These are phyloP conservation scores for Nipponia nippon DNA, from an alignment of 2,113 vertebrate species.

Conservation along the genomic window DNA sequence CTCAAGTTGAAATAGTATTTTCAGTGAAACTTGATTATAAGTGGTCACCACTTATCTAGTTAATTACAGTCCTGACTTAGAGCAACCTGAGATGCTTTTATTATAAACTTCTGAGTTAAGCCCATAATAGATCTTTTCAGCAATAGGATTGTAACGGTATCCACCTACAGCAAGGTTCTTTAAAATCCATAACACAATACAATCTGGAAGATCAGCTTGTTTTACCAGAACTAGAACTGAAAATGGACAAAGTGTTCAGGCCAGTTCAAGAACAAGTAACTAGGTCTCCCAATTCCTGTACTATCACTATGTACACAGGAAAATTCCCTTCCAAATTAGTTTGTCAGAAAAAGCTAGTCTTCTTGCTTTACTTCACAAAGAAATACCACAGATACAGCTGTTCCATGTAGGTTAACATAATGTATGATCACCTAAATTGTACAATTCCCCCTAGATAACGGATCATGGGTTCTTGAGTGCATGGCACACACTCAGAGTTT, in stretches of 20 bases:
- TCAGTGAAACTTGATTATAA: conserved; percentile 19
- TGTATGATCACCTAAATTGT: neutral
- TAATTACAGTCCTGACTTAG: conserved; percentile 18
- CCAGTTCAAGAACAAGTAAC: neutral
- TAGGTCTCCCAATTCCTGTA: neutral
- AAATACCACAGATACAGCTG: neutral
- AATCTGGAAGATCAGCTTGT: conserved; percentile 22
- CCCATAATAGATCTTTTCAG: conserved; percentile 12
- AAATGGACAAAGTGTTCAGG: neutral
- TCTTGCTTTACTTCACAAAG: neutral
- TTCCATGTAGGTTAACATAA: too few relatives aligned
- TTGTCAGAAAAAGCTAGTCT: neutral
- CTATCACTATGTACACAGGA: neutral
- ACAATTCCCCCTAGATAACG: neutral
- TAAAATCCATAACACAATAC: conserved; percentile 13
- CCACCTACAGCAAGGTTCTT: neutral
- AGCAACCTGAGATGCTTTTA: conserved; percentile 11
- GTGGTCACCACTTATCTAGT: neutral
- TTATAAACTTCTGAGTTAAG: conserved; percentile 12
- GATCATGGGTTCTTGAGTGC: neutral
- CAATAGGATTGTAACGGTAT: neutral
- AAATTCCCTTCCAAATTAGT: neutral
- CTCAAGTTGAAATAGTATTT: conserved; percentile 5
- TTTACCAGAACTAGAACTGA: conserved; percentile 15
- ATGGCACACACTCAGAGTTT: neutral